Percentiles rank a stretch among this genome's conserved stretches.
These are phyloP conservation scores for Leptonema lineaticorne DNA, from an alignment of 1,140 invertebrate genomes.

Conservation along the genomic window DNA sequence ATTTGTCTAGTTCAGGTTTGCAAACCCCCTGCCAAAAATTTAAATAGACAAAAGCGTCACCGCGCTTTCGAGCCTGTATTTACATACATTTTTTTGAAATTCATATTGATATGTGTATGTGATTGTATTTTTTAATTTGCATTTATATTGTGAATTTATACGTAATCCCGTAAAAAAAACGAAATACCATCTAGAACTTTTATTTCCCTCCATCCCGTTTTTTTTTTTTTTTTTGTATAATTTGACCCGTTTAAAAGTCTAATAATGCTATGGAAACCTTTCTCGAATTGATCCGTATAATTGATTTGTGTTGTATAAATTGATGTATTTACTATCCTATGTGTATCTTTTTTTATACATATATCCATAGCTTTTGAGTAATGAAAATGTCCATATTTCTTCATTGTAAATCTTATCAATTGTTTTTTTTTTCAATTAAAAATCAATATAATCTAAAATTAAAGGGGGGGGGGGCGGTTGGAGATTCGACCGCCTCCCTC, in stretches of 20 bases:
- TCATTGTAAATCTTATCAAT: too few species aligned
- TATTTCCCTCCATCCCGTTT: background rate
- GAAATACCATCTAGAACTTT: constrained; percentile 4
- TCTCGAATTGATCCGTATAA: constrained; percentile 6
- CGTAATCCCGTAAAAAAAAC: background rate
- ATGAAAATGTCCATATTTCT: too few species aligned
- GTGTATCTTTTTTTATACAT: background rate
- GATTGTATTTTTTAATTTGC: constrained; percentile 13
- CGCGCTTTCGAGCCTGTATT: background rate
- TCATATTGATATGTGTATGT: background rate
- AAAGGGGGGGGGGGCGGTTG: background rate
- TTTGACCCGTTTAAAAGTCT: background rate
- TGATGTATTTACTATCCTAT: background rate
- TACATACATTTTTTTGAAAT: background rate
- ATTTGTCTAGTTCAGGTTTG: background rate
- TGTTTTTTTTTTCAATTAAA: background rate
- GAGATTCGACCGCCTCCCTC: too few species aligned
- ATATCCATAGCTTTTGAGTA: too few species aligned
- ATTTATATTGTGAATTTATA: constrained; percentile 8
- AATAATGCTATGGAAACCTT: constrained; percentile 4
- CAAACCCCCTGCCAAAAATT: background rate
- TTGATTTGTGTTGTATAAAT: background rate
- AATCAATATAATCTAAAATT: background rate
- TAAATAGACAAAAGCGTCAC: background rate
- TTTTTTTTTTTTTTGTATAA: too few species aligned